Percentiles rank a stretch among this genome's conserved stretches.
These are phyloP conservation scores for Anser brachyrhynchus DNA, from an alignment of 2,113 vertebrate species.

Conservation along the genomic window DNA sequence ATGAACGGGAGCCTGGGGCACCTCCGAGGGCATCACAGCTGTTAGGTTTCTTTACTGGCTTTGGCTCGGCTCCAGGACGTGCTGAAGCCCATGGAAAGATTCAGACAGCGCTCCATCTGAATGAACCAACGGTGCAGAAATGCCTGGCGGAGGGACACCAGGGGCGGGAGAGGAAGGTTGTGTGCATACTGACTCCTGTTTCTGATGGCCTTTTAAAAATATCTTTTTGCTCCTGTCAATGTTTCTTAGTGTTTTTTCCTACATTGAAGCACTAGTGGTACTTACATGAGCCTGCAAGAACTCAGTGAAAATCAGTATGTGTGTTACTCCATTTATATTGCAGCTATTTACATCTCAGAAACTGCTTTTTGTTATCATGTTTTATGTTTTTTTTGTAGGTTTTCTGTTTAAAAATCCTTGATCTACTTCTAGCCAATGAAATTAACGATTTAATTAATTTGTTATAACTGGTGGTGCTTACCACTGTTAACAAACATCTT, in stretches of 20 bases:
- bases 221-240: background rate
- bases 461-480: background rate
- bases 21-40: background rate
- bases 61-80: constrained; percentile 6
- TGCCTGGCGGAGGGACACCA: background rate
- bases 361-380: background rate
- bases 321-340: background rate
- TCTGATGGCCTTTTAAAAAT: background rate
- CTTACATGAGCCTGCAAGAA: background rate
- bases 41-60: background rate
- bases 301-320: background rate
- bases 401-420: background rate
- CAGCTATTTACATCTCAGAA: background rate
- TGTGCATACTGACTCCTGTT: background rate
- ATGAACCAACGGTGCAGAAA: background rate
- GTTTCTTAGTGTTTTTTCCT: background rate
- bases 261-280: background rate
- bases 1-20: background rate
- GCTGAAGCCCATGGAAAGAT: constrained; percentile 17
- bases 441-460: background rate
- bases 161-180: background rate
- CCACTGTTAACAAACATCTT: background rate
- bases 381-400: background rate
- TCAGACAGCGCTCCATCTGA: background rate
- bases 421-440: background rate